Percentiles rank a stretch among this genome's conserved stretches.
phyloP scores from a whole-genome alignment of 1,140 invertebrate genomes.

The Sipha flava region DNA sequence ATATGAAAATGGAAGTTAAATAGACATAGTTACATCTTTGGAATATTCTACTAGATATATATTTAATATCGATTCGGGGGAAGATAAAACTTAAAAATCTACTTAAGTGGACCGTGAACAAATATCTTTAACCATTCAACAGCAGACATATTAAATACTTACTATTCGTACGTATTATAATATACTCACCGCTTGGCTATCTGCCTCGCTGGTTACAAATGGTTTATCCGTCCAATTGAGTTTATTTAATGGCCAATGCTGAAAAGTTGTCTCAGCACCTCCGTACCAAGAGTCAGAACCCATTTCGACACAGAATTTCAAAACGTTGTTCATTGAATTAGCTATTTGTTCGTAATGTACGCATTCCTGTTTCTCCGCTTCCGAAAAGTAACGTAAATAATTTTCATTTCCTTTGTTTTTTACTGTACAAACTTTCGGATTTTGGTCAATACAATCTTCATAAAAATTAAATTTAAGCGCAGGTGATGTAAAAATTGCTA shows the following conservation, averaged over 20 bases:
- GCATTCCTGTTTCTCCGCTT: background rate
- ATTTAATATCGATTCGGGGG: too few relatives aligned
- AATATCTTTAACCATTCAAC: too few relatives aligned
- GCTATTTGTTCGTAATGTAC: background rate
- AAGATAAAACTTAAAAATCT: too few relatives aligned
- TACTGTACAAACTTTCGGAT: background rate
- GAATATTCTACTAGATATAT: too few relatives aligned
- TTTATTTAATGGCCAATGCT: constrained; percentile 35
- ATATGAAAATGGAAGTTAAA: too few relatives aligned
- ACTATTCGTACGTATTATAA: too few relatives aligned
- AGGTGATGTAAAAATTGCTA: background rate
- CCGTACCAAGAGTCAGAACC: constrained; percentile 23
- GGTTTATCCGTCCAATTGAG: background rate
- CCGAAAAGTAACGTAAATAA: background rate
- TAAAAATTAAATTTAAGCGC: background rate
- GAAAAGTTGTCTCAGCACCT: constrained; percentile 10
- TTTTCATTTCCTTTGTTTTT: too few relatives aligned
- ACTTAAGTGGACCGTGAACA: too few relatives aligned
- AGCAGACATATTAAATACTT: too few relatives aligned
- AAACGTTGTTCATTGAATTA: background rate
- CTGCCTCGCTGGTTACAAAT: constrained; percentile 1
- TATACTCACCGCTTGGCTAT: constrained; percentile 4
- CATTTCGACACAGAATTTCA: background rate
- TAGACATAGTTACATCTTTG: too few relatives aligned
- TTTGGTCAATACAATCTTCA: background rate